A percentile compares a stretch with the other conserved stretches of the same genome.
Conservation (phyloP, 2,113 vertebrate species). For the Stercorarius parasiticus region DNA sequence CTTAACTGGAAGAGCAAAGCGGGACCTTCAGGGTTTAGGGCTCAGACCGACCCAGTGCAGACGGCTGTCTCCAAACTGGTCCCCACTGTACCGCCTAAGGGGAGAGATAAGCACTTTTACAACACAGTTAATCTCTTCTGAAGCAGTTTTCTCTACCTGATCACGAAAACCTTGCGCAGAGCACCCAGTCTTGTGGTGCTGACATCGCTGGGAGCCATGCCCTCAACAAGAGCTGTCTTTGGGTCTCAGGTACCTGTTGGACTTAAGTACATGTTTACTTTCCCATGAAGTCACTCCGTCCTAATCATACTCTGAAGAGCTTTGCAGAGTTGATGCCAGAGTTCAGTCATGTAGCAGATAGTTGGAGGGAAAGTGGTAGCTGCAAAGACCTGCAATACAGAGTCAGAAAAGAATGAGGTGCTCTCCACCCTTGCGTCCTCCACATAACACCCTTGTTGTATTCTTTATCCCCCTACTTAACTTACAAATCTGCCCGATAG, state of each 20-base stretch:
- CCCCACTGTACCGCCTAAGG: background rate
- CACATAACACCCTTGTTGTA: background rate
- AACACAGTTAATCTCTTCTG: background rate
- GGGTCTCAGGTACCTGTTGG: background rate
- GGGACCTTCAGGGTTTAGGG: background rate
- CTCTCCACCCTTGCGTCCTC: background rate
- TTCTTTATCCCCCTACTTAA: background rate
- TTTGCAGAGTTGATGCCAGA: background rate
- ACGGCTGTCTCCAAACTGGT: background rate
- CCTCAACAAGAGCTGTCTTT: background rate
- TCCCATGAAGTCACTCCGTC: background rate
- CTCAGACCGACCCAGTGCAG: background rate
- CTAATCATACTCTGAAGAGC: background rate
- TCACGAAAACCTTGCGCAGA: background rate
- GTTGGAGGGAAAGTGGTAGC: background rate
- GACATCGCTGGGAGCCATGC: background rate
- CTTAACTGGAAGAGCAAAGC: background rate
- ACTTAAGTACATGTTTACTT: background rate
- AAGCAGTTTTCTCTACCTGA: background rate
- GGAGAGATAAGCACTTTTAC: background rate
- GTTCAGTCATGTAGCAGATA: rapidly evolving
- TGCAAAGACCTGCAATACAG: background rate
- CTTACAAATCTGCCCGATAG: background rate
- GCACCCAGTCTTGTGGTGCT: background rate
- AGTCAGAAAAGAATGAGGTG: background rate